These are phyloP conservation scores for Idaea aversata DNA, from an alignment of 2,888 invertebrate species.

Conservation along the genomic window DNA sequence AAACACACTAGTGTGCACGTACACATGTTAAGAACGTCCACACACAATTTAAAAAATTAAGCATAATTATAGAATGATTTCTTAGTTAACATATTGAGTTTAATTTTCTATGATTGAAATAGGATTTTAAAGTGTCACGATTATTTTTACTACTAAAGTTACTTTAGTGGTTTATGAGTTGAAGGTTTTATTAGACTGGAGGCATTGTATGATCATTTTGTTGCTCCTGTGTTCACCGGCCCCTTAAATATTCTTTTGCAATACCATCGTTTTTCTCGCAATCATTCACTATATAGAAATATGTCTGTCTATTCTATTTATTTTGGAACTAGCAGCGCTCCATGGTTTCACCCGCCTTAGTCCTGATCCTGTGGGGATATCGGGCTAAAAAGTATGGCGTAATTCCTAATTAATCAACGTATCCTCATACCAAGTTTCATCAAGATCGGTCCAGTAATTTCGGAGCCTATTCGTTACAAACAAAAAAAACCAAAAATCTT, in stretches of 20 bases:
- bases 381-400: no score
- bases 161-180: slow-evolving; percentile 7
- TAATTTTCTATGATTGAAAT: neutral
- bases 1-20: neutral
- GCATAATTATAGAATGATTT: no score
- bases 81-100: neutral
- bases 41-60: neutral
- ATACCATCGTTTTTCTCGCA: slow-evolving; percentile 18
- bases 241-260: slow-evolving; percentile 48
- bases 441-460: no score
- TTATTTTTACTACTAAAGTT: no score
- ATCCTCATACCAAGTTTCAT: no score
- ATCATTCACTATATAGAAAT: neutral
- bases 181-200: slow-evolving; percentile 52
- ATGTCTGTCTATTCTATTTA: neutral
- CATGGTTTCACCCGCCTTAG: no score
- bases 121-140: no score
- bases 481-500: no score
- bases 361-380: no score
- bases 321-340: no score
- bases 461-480: no score
- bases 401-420: no score
- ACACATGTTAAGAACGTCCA: neutral
- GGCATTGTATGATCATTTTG: slow-evolving; percentile 48
- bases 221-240: slow-evolving; percentile 75